These are phyloP conservation scores for Paramormyrops hopkinsi DNA, from an alignment of 2,797 vertebrate genomes.

Conservation along the genomic window DNA sequence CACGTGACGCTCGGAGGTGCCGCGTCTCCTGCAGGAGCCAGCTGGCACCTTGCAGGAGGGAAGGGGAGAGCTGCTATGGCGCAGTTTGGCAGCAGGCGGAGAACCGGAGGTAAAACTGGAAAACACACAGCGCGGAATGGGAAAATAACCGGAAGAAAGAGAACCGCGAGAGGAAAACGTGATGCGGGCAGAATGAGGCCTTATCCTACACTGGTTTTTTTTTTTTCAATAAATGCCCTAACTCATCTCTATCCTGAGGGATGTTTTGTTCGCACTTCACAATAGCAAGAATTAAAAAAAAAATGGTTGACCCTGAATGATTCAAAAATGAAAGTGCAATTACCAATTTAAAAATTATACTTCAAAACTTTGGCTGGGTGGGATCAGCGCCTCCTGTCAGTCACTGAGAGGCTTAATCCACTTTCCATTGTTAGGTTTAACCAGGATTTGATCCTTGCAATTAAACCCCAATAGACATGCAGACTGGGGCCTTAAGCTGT, in stretches of 20 bases:
- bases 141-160: neutral
- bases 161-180: neutral
- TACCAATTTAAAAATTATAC: neutral
- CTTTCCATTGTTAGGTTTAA: neutral
- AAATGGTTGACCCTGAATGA: neutral
- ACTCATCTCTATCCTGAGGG: neutral
- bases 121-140: neutral
- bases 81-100: neutral
- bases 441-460: neutral
- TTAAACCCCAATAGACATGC: neutral
- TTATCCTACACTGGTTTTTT: neutral
- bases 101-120: neutral
- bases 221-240: neutral
- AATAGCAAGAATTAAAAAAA: neutral
- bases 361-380: neutral
- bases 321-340: neutral
- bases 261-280: neutral
- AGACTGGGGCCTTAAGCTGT: neutral
- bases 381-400: neutral
- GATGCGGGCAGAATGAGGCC: neutral
- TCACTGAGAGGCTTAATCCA: neutral
- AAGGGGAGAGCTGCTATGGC: neutral
- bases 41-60: neutral
- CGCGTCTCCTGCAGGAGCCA: neutral
- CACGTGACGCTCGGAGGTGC: neutral